phyloP scores from a whole-genome alignment of 64 coral and sea anemone species.

The Pocillopora damicornis region DNA sequence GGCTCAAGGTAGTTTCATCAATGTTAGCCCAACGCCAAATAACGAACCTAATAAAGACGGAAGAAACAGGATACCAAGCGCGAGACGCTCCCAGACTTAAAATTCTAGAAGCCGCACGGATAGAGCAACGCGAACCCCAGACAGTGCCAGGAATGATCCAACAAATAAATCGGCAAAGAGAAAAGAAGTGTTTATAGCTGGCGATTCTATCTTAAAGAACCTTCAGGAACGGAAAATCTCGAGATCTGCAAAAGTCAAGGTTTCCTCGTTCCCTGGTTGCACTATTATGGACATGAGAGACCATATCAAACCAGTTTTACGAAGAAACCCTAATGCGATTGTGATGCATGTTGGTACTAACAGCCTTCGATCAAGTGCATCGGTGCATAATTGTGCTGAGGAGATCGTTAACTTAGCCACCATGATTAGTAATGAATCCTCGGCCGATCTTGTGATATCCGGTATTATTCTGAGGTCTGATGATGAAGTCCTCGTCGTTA shows the following conservation, averaged over 20 bases:
- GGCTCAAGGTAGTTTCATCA: slow-evolving; percentile 9
- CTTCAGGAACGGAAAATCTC: slow-evolving; percentile 29
- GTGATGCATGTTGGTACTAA: slow-evolving; percentile 35
- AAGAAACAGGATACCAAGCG: slow-evolving; percentile 17
- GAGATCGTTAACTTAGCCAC: neutral
- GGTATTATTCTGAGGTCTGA: neutral
- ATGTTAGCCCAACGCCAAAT: slow-evolving; percentile 6
- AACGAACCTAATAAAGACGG: slow-evolving; percentile 6
- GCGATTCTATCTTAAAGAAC: slow-evolving; percentile 8
- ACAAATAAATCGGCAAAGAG: slow-evolving; percentile 19
- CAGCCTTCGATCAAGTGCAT: slow-evolving; percentile 18
- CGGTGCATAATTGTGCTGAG: slow-evolving; percentile 24
- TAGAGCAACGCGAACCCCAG: slow-evolving; percentile 7
- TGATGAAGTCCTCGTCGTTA: slow-evolving; percentile 35
- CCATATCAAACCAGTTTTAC: slow-evolving; percentile 10
- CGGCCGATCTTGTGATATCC: neutral
- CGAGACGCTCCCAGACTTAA: slow-evolving; percentile 13
- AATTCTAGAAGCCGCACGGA: neutral
- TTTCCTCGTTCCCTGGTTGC: neutral
- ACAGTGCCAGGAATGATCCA: neutral
- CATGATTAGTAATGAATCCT: neutral
- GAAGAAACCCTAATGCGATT: neutral
- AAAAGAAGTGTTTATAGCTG: neutral
- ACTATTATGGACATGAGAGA: slow-evolving; percentile 38
- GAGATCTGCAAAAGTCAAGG: slow-evolving; percentile 1